Base-by-base conservation (phyloP, 1,140 invertebrate species). In the Pinna nobilis region DNA sequence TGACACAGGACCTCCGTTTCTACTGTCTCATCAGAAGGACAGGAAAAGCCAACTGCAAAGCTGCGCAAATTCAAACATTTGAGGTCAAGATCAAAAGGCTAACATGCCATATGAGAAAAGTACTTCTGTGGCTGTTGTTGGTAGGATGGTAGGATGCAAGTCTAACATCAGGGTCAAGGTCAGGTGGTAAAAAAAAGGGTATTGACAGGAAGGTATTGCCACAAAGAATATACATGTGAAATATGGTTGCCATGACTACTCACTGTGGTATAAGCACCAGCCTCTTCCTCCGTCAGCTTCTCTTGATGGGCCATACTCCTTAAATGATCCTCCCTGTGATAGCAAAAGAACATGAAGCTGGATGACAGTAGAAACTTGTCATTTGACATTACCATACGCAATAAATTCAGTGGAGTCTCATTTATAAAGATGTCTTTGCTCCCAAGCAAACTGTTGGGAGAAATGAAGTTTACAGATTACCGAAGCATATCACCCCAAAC, bases 251-350 rank as follows among this genome's bases (percentile, higher is more conserved):
- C 6, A 44, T 64, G 37, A 28, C 28, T 20, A 84, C 84, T 89
- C 70, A 94, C 91, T 77, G 91, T 92, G 41, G 96, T 90, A 88
- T 96, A 97, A 0, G 95, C 93, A 61, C 91, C 89, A 0, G 96
- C 79, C 90, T 97, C 94, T 88, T 97, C 96, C 53, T 91, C 90
- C 25, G 92, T 91, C 6, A 98, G 84, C 28, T 59, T 69, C 55
- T 94, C 92, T 84, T 95, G 44, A 53, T 44, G 69, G 5, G 87
- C 82, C 7, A 69, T 53, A 18, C 76, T 84, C 44, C 84, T 71
- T 55, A 80, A 61, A 47, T 84, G 69, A 65, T 80, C 71, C 47
- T 85, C 82, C 82, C 87, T 87, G 65, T 5, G 79, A 78, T 23
- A 77, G 18, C 20, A 53, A 3, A 18, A 53, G 23, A n/a, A 39